phyloP scores from a whole-genome alignment of 1,140 invertebrate species.

The Drosophila ambigua region DNA sequence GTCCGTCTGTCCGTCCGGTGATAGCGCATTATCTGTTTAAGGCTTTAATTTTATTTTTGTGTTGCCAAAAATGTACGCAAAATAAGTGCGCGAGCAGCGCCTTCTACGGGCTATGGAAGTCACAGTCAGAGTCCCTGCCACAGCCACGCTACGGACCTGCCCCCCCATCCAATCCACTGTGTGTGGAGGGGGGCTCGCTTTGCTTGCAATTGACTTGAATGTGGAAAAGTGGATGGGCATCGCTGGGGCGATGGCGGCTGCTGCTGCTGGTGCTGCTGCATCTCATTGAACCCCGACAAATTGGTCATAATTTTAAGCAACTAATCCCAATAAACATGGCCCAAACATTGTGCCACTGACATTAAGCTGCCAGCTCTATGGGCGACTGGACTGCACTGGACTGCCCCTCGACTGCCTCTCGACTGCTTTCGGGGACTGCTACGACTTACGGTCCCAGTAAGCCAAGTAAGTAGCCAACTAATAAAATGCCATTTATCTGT shows the following conservation, averaged over 20 bases:
- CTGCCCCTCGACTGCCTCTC: no score
- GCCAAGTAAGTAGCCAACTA: constrained; percentile 59
- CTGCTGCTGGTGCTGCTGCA: constrained; percentile 24
- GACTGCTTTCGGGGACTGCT: constrained; percentile 8
- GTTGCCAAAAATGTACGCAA: constrained; percentile 77
- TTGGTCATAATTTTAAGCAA: constrained; percentile 81
- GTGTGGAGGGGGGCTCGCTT: constrained; percentile 35
- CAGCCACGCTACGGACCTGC: not conserved
- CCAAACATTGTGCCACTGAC: constrained; percentile 78
- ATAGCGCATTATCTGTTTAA: constrained; percentile 80
- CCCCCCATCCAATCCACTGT: not conserved
- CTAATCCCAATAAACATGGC: constrained; percentile 83
- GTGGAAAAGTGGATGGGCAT: constrained; percentile 18
- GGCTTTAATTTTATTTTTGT: constrained; percentile 77
- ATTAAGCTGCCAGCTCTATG: constrained; percentile 66
- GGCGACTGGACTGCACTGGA: no score
- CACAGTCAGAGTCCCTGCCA: no score
- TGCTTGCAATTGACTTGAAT: constrained; percentile 80
- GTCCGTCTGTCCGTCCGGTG: constrained; percentile 34
- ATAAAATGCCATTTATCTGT: constrained; percentile 79
- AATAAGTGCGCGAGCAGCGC: constrained; percentile 67
- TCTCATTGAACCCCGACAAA: constrained; percentile 77
- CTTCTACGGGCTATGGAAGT: constrained; percentile 57
- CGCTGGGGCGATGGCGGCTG: not conserved
- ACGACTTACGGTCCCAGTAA: constrained; percentile 39